A percentile compares a stretch with the other conserved stretches of the same genome.
These are phyloP conservation scores for Pseudomugil gertrudae DNA, from an alignment of 2,797 vertebrate genomes.

Conservation along the genomic window DNA sequence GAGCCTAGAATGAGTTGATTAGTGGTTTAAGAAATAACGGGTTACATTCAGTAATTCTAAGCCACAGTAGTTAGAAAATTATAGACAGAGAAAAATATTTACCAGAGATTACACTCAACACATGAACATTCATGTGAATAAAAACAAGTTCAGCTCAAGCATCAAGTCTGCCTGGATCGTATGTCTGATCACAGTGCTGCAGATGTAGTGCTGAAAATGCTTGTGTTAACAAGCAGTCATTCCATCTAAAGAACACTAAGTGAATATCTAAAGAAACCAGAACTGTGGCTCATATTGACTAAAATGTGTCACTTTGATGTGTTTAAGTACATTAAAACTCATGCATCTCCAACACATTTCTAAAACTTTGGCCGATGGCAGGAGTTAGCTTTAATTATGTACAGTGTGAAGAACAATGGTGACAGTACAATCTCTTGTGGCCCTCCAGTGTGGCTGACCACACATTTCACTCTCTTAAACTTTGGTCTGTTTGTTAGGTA, in stretches of 20 bases:
- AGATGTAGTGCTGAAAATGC: too few species aligned
- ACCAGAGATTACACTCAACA: not conserved
- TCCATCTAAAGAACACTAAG: conserved; percentile 6
- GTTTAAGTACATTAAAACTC: too few species aligned
- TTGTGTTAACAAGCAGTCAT: not conserved
- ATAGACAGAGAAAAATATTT: not conserved
- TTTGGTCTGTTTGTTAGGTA: too few species aligned
- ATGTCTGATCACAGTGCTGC: too few species aligned
- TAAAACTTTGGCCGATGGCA: too few species aligned
- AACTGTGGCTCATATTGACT: not conserved
- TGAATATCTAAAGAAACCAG: not conserved
- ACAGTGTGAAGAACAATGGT: too few species aligned
- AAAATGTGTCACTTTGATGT: not conserved
- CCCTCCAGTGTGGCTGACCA: too few species aligned
- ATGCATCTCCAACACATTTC: too few species aligned
- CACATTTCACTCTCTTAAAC: too few species aligned
- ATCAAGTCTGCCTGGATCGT: not conserved
- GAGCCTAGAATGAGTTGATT: not conserved
- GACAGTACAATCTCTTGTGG: too few species aligned
- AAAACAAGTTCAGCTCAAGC: not conserved
- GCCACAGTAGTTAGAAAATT: not conserved
- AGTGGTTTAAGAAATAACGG: not conserved
- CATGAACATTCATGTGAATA: not conserved
- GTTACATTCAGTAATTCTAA: not conserved
- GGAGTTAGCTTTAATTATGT: too few species aligned